A percentile compares a stretch with the other conserved stretches of the same genome.
Evolutionary conservation across 1,140 invertebrate genomes (phyloP).

Genomic region (Apis cerana): DNA sequence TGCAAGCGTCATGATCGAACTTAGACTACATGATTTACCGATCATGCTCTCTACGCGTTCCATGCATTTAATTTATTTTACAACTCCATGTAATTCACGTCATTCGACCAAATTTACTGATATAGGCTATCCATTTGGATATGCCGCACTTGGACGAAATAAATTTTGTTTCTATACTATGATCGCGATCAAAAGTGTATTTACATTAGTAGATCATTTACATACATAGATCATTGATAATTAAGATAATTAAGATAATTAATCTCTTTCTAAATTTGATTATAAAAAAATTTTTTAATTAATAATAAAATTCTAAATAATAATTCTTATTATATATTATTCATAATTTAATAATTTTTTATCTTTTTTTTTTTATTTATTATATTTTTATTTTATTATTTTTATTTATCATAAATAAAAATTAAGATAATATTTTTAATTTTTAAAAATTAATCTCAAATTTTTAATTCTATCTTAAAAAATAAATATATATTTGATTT

Average conservation of each 20-base stretch:
- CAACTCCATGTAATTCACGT: slow-evolving; percentile 19
- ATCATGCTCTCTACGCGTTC: not conserved
- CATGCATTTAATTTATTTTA: slow-evolving; percentile 26
- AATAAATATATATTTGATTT: not conserved
- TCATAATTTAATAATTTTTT: too few species aligned
- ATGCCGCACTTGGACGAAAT: not conserved
- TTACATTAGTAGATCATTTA: not conserved
- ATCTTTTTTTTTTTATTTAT: too few species aligned
- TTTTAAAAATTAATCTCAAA: not conserved
- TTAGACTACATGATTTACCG: slow-evolving; percentile 14
- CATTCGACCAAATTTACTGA: slow-evolving; percentile 9
- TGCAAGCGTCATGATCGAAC: slow-evolving; percentile 3
- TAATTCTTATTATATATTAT: too few species aligned
- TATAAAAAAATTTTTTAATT: too few species aligned
- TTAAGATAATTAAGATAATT: too few species aligned
- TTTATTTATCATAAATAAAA: not conserved
- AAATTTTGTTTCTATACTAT: not conserved
- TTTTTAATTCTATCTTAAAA: not conserved
- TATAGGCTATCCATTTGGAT: slow-evolving; percentile 1
- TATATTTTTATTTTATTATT: not conserved
- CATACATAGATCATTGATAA: not conserved
- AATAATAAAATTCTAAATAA: too few species aligned
- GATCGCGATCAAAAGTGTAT: too few species aligned
- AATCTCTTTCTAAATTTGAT: too few species aligned
- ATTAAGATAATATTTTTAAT: not conserved